These are phyloP conservation scores for Teleogryllus occipitalis DNA, from an alignment of 1,140 invertebrate genomes.

Conservation along the genomic window DNA sequence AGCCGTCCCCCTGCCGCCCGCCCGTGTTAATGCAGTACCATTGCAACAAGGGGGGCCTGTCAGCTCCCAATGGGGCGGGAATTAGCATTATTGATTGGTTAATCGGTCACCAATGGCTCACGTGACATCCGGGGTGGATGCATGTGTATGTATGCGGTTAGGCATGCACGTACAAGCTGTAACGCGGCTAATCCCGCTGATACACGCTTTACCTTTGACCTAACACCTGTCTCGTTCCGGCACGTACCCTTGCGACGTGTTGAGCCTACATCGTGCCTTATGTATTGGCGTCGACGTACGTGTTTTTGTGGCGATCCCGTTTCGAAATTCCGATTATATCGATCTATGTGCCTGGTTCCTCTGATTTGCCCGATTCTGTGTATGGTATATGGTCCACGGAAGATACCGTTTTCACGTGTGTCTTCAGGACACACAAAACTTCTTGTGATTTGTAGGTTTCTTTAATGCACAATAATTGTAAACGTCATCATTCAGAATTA, in stretches of 20 bases:
- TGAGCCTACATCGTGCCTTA: neutral
- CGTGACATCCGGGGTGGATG: neutral
- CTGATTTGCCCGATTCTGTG: too few relatives aligned
- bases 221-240: neutral
- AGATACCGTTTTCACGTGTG: too few relatives aligned
- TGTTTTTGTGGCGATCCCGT: neutral
- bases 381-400: too few relatives aligned
- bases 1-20: too few relatives aligned
- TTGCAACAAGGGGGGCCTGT: neutral
- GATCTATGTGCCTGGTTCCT: neutral
- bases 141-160: constrained; percentile 4
- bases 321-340: neutral
- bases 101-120: constrained; percentile 3
- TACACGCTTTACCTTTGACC: constrained; percentile 3
- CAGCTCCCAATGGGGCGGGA: constrained; percentile 2
- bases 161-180: constrained; percentile 3
- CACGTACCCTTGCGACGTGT: neutral
- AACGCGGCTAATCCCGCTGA: neutral
- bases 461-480: too few relatives aligned
- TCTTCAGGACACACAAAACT: too few relatives aligned
- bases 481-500: too few relatives aligned
- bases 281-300: neutral
- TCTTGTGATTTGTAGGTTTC: too few relatives aligned
- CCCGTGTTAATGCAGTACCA: constrained; percentile 3
- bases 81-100: constrained; percentile 5